Evolutionary conservation across 2,113 vertebrate species (phyloP), one percentile per base, ranked within the genome.

Genomic region (Hyla sarda): DNA sequence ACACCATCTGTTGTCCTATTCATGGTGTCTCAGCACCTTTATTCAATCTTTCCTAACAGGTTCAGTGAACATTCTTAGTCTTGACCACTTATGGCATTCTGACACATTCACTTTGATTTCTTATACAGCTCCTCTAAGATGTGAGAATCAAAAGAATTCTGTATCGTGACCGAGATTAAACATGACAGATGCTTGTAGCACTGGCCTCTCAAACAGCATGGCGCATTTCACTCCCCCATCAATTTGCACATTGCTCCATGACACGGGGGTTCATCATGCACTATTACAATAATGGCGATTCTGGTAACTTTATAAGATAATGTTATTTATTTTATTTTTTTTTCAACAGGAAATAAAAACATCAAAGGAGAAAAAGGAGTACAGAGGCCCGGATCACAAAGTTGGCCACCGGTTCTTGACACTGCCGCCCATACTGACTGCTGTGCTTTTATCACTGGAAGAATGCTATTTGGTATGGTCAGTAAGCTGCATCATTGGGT

Each of bases 171-270:
- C 97, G 93, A 92, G 94, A 98, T 98, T 92, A 92, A 94, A 95
- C 92, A 94, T 93, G 97, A 97, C 97, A 97, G 94, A 92, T 96
- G 92, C 89, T 75, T 94, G 95, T 94, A 92, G 92, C 96, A 94
- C 75, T 94, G 92, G 93, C 94, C 88, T 92, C 91, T 89, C 89
- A 91, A 95, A 92, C 95, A 95, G 95, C 90, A 79, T 92, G 94
- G 91, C 88, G 88, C 89, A 92, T 90, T 72, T 91, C 89, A 69
- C 91, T 89, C 90, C 91, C 83, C 85, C 65, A 76, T 90, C 87
- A 76, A 88, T 88, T 88, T 52, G 25, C 76, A 48, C 69, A 45
- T 28, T 52, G 8, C 48, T 41, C 28, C 75, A 85, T 62, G 54
- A n/a, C 28, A 86, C 56, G 88, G 89, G 82, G 86, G 60, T 88